Conservation (phyloP, 2,888 invertebrate genomes). For the Shargacucullia verbasci region DNA sequence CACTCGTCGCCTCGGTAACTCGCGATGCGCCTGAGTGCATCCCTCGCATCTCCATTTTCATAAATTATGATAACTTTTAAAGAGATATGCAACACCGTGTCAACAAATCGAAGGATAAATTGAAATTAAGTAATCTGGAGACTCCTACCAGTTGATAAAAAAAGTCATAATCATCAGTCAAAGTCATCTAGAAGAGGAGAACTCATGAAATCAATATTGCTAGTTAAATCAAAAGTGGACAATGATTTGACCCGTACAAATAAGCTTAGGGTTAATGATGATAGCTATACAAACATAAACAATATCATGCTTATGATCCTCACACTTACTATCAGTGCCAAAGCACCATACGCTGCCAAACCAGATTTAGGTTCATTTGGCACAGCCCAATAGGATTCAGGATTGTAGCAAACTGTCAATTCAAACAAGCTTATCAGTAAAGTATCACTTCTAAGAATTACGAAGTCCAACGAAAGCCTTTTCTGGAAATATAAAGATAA, state of each 20-base stretch:
- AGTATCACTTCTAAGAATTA: constrained; percentile 12
- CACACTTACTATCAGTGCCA: constrained; percentile 19
- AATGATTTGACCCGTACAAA: background rate
- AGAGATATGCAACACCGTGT: constrained; percentile 19
- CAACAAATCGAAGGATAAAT: background rate
- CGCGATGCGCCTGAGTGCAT: constrained; percentile 74
- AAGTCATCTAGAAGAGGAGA: too few species aligned
- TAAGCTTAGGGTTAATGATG: constrained; percentile 30
- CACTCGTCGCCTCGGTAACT: constrained; percentile 49
- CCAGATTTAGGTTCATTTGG: constrained; percentile 24
- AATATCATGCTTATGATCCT: constrained; percentile 16
- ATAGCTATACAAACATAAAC: constrained; percentile 24
- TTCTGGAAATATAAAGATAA: constrained; percentile 2
- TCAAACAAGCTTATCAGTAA: constrained; percentile 20
- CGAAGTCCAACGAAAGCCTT: constrained; percentile 3
- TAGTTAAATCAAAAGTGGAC: constrained; percentile 9
- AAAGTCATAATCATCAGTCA: too few species aligned
- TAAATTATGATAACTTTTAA: constrained; percentile 61
- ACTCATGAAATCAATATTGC: too few species aligned
- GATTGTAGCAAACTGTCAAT: constrained; percentile 23
- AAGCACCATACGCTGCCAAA: constrained; percentile 33
- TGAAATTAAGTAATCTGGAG: too few species aligned
- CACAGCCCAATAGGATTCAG: constrained; percentile 18
- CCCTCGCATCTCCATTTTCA: constrained; percentile 71
- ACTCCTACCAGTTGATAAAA: too few species aligned